Conservation (phyloP, 2,888 invertebrate species). For the Zelleria hepariella region DNA sequence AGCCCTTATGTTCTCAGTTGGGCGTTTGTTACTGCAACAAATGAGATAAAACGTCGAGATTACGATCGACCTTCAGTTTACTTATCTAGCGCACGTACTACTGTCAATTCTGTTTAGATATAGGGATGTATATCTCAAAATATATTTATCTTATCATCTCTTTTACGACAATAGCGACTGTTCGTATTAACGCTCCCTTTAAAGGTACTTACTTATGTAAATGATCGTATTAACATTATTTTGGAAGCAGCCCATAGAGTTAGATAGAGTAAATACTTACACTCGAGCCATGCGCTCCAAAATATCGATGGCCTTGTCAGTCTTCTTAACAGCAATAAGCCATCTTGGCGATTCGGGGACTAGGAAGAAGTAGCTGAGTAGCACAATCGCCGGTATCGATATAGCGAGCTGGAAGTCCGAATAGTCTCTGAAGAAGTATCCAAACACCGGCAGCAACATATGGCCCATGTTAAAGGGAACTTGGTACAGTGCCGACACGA, state of each 20-base stretch:
- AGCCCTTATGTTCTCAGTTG: conserved; percentile 48
- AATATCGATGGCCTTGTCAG: conserved; percentile 75
- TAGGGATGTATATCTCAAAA: too few species aligned
- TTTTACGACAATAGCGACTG: too few species aligned
- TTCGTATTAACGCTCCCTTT: too few species aligned
- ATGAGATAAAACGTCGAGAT: too few species aligned
- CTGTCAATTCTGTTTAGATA: too few species aligned
- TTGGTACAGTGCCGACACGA: conserved; percentile 76
- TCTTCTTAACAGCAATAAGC: conserved; percentile 79
- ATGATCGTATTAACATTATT: too few species aligned
- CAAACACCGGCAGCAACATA: conserved; percentile 73
- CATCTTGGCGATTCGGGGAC: conserved; percentile 87
- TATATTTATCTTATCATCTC: too few species aligned
- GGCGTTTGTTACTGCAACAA: conserved; percentile 28
- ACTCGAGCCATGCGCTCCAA: conserved; percentile 76
- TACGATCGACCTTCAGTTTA: too few species aligned
- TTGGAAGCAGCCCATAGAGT: too few species aligned
- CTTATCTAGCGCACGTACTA: too few species aligned
- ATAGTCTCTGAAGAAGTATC: conserved; percentile 77
- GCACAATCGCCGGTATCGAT: conserved; percentile 70
- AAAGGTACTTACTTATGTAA: too few species aligned
- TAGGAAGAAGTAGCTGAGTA: conserved; percentile 76
- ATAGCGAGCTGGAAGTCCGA: conserved; percentile 76
- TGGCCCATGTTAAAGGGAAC: conserved; percentile 79
- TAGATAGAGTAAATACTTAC: not conserved